These are phyloP conservation scores for Paramormyrops hopkinsi DNA, from an alignment of 2,797 vertebrate genomes.

Conservation along the genomic window DNA sequence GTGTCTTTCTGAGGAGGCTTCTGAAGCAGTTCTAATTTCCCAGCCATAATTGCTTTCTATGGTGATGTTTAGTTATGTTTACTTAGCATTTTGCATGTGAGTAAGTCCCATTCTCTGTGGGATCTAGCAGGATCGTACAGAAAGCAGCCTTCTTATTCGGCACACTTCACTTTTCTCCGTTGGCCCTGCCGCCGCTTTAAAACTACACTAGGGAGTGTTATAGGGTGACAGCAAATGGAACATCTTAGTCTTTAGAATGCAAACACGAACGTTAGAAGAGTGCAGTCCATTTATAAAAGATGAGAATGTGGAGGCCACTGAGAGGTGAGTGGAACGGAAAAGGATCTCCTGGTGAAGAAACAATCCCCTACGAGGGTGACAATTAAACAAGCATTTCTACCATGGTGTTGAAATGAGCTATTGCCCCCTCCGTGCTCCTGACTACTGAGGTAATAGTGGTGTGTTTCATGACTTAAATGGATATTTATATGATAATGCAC, in stretches of 20 bases:
- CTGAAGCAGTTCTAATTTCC: neutral
- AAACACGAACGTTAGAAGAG: neutral
- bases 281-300: conserved; percentile 1
- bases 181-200: neutral
- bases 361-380: neutral
- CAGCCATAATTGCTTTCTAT: neutral
- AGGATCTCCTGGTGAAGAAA: neutral
- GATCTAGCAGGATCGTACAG: neutral
- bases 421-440: neutral
- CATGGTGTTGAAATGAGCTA: neutral
- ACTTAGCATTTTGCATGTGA: neutral
- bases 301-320: neutral
- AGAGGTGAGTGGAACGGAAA: neutral
- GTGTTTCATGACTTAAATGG: neutral
- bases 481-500: neutral
- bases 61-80: neutral
- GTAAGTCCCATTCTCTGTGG: neutral
- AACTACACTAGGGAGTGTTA: neutral
- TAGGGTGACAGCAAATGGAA: neutral
- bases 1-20: neutral
- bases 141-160: neutral
- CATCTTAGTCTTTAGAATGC: neutral
- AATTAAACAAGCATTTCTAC: neutral
- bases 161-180: neutral
- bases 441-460: neutral